Evolutionary conservation across 2,888 invertebrate species (phyloP).

Genomic region (Acrobasis consociella): DNA sequence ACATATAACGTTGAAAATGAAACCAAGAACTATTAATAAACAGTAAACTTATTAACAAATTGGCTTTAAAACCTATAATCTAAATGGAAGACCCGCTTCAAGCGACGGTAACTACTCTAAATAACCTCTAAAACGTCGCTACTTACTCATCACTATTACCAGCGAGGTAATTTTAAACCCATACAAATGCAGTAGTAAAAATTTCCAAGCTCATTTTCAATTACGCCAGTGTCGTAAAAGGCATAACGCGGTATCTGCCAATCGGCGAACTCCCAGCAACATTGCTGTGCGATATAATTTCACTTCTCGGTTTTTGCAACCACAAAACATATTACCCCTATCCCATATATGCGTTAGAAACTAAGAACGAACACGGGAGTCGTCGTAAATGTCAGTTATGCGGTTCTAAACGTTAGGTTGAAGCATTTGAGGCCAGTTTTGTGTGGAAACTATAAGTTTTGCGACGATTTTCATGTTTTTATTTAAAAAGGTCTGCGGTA

Average conservation of each 20-base stretch:
- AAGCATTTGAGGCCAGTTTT: constrained; percentile 1
- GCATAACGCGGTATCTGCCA: constrained; percentile 37
- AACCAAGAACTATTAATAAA: background rate
- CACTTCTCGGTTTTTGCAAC: constrained; percentile 48
- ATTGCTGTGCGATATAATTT: constrained; percentile 36
- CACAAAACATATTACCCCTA: constrained; percentile 74
- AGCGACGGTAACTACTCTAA: background rate
- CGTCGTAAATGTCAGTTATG: background rate
- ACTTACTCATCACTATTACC: constrained; percentile 1
- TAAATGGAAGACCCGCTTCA: background rate
- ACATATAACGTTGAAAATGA: background rate
- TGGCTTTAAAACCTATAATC: background rate
- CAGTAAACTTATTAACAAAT: background rate
- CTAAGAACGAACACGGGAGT: constrained; percentile 26
- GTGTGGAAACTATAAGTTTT: background rate
- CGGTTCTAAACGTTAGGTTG: constrained; percentile 2
- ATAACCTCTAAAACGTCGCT: background rate
- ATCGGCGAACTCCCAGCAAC: constrained; percentile 40
- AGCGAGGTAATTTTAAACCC: constrained; percentile 25
- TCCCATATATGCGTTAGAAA: constrained; percentile 68
- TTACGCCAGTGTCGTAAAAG: constrained; percentile 51
- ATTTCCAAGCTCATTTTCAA: constrained; percentile 45
- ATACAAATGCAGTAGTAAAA: constrained; percentile 35
- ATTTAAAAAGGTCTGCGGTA: constrained; percentile 43
- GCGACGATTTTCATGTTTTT: constrained; percentile 28